Evolutionary conservation across 2,113 vertebrate species (phyloP).

Genomic region (Tonatia bakeri): DNA sequence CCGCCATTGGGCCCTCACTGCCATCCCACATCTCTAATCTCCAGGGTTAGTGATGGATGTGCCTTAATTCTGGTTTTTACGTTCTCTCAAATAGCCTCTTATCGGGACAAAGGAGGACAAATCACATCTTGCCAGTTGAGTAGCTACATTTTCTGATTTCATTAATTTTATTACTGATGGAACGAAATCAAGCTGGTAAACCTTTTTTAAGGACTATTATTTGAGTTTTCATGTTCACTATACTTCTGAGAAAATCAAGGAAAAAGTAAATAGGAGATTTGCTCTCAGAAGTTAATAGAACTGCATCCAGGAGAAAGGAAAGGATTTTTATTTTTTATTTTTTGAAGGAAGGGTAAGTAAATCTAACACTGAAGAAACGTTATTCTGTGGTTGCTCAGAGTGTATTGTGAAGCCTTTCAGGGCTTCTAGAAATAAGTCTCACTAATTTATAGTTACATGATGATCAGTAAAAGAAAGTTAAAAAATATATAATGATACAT

Average conservation of each 20-base stretch:
- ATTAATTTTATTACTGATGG: neutral
- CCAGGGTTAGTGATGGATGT: neutral
- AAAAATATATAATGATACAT: neutral
- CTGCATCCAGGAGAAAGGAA: neutral
- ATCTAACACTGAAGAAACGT: neutral
- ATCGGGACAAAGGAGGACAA: neutral
- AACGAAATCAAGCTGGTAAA: neutral
- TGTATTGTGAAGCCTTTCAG: neutral
- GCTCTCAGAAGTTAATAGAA: neutral
- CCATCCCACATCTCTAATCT: no score
- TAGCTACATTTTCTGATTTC: neutral
- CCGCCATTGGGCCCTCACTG: neutral
- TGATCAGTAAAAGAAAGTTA: neutral
- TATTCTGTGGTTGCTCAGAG: neutral
- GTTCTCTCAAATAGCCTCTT: neutral
- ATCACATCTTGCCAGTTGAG: neutral
- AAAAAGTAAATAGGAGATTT: neutral
- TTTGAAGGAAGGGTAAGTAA: neutral
- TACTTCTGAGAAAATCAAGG: neutral
- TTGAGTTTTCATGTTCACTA: neutral
- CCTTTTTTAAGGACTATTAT: neutral
- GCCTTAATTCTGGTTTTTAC: neutral
- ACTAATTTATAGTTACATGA: neutral
- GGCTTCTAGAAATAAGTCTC: neutral
- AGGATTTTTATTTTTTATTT: neutral